A percentile compares a stretch with the other conserved stretches of the same genome.
Conservation (phyloP, 2,113 vertebrate genomes). For the Gasterosteus aculeatus region DNA sequence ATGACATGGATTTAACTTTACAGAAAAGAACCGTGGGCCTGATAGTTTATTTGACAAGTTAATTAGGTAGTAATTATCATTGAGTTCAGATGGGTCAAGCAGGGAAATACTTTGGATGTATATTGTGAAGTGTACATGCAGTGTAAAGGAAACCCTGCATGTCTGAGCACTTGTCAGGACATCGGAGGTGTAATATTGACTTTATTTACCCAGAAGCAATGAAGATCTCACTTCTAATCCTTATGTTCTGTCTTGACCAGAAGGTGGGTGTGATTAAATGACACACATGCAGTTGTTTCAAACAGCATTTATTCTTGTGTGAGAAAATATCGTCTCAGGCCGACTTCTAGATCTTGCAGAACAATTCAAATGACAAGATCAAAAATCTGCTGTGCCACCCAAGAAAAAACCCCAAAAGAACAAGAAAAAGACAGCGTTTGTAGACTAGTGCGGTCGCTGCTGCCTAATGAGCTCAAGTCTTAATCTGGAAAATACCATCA, state of each 20-base stretch:
- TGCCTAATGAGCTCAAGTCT: slow-evolving; percentile 50
- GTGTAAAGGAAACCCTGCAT: background rate
- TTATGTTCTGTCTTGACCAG: too few species aligned
- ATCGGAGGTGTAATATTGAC: too few species aligned
- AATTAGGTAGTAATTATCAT: background rate
- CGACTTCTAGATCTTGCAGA: slow-evolving; percentile 69
- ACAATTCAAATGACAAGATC: slow-evolving; percentile 71
- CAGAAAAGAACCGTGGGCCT: background rate
- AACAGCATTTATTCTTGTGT: slow-evolving; percentile 78
- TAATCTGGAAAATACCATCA: slow-evolving; percentile 65
- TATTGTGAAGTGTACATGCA: background rate
- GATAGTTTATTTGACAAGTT: too few species aligned
- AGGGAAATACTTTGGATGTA: background rate
- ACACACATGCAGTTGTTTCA: slow-evolving; percentile 56
- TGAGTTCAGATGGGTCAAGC: background rate
- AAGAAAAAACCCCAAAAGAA: slow-evolving; percentile 19
- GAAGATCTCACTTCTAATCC: too few species aligned
- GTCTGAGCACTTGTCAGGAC: too few species aligned
- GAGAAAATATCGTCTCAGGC: slow-evolving; percentile 78
- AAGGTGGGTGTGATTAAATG: background rate
- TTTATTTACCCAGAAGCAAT: too few species aligned
- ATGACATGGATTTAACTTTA: background rate
- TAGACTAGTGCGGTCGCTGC: slow-evolving; percentile 41
- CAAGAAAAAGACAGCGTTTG: background rate
- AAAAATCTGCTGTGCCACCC: slow-evolving; percentile 57